Percentiles rank a stretch among this genome's conserved stretches.
Evolutionary conservation across 2,888 invertebrate genomes (phyloP).

Genomic region (Pilophorus perplexus): DNA sequence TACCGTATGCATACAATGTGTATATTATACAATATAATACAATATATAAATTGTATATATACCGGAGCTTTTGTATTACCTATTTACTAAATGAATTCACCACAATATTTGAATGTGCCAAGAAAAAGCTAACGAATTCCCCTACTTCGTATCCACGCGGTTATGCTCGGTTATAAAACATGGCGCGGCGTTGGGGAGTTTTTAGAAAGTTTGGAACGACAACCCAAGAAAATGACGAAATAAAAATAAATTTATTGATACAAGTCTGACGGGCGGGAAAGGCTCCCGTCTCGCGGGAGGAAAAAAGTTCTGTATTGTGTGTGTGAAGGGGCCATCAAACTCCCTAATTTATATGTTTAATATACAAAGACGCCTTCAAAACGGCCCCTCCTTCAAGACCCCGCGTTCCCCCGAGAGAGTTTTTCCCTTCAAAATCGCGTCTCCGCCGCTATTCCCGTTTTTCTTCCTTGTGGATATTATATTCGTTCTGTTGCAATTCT

Average conservation of each 20-base stretch:
- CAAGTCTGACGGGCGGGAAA: constrained; percentile 32
- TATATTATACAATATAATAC: no score
- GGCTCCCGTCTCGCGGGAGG: background rate
- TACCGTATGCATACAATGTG: no score
- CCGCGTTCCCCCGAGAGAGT: background rate
- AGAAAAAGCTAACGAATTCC: no score
- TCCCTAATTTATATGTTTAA: constrained; percentile 38
- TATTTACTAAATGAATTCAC: no score
- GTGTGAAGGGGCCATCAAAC: constrained; percentile 23
- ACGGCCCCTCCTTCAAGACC: background rate
- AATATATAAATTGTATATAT: no score
- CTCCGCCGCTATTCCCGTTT: constrained; percentile 12
- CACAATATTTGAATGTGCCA: no score
- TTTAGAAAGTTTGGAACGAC: constrained; percentile 9
- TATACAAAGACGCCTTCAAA: constrained; percentile 31
- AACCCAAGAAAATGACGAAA: constrained; percentile 32
- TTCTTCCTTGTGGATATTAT: constrained; percentile 25
- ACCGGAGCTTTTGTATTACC: no score
- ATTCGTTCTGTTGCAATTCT: constrained; percentile 12
- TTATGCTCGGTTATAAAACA: no score
- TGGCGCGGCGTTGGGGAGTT: no score
- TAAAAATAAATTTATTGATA: constrained; percentile 39
- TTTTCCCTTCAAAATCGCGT: background rate
- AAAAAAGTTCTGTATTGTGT: constrained; percentile 28
- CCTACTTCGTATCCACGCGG: no score